Evolutionary conservation across 2,113 vertebrate species (phyloP), one percentile per base, ranked within the genome.

Genomic region (Irena cyanogastra): DNA sequence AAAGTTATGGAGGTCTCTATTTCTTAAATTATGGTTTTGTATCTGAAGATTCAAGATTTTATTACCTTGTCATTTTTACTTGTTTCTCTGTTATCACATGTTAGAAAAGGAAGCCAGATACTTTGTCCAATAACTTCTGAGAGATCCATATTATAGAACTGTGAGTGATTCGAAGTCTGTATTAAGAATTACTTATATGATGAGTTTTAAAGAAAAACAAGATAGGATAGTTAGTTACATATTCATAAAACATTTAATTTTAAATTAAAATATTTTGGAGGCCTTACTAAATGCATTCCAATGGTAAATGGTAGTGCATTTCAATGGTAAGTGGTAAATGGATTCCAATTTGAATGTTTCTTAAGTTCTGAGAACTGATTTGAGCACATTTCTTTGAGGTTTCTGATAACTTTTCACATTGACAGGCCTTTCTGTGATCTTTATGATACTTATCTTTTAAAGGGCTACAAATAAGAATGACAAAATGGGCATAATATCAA

Each of bases 281-380:
- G 13, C 1, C 1, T 6, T 47, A 26, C 5, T 52, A 74, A 27
- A n/a, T n/a, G n/a, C n/a, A n/a, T n/a, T n/a, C n/a, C n/a, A n/a
- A n/a, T n/a, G n/a, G n/a, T n/a, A n/a, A n/a, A n/a, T n/a, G n/a
- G n/a, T n/a, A n/a, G n/a, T n/a, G n/a, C n/a, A n/a, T n/a, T n/a
- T n/a, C n/a, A n/a, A n/a, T n/a, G n/a, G n/a, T n/a, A n/a, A n/a
- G n/a, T 24, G 23, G 4, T 28, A 54, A 84, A 65, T 61, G 3
- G 5, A 45, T 24, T 81, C 13, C 28, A 79, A 49, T n/a, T 17
- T 61, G 20, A 91, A 61, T 28, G 5, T n/a, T 80, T 53, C 17
- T 54, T 57, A 61, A 52, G 10, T 61, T 49, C 7, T 9, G 44
- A 50, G 6, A 69, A 39, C 12, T 57, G 33, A 79, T 21, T 23